Evolutionary conservation across 2,113 vertebrate genomes (phyloP).

Genomic region (Potamarius usumacintae): DNA sequence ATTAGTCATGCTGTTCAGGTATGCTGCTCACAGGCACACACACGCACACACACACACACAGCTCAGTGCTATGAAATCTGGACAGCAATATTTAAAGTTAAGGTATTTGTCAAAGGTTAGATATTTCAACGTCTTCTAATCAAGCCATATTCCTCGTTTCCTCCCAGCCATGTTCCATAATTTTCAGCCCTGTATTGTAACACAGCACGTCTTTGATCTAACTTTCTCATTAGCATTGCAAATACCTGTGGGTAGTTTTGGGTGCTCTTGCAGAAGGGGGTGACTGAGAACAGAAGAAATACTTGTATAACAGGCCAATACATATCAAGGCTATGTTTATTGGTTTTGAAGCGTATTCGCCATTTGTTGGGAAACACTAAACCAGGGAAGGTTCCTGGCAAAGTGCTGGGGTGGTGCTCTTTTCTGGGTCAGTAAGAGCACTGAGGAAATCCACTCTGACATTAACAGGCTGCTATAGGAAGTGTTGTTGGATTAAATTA

Average conservation of each 20-base stretch:
- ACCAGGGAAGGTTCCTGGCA: conserved; percentile 73
- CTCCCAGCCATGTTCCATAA: conserved; percentile 59
- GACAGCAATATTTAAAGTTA: conserved; percentile 49
- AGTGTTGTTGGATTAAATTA: conserved; percentile 81
- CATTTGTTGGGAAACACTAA: conserved; percentile 75
- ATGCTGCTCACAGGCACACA: neutral
- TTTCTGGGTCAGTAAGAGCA: conserved; percentile 72
- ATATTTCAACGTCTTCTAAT: conserved; percentile 75
- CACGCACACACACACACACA: conserved; percentile 24
- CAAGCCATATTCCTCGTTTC: conserved; percentile 74
- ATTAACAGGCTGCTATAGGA: conserved; percentile 80
- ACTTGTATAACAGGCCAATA: conserved; percentile 75
- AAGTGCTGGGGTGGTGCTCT: conserved; percentile 74
- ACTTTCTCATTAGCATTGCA: conserved; percentile 75
- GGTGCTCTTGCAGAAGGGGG: conserved; percentile 26
- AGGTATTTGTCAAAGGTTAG: conserved; percentile 73
- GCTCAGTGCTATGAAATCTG: conserved; percentile 39
- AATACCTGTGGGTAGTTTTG: conserved; percentile 65
- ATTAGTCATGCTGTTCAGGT: neutral
- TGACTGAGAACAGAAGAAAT: conserved; percentile 65
- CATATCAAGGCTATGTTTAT: conserved; percentile 77
- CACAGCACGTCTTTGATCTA: conserved; percentile 74
- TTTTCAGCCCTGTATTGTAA: conserved; percentile 70
- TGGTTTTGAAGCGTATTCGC: conserved; percentile 76
- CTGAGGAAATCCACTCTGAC: conserved; percentile 77